Evolutionary conservation across 2,797 vertebrate genomes (phyloP).

Genomic region (Australoheros facetus): DNA sequence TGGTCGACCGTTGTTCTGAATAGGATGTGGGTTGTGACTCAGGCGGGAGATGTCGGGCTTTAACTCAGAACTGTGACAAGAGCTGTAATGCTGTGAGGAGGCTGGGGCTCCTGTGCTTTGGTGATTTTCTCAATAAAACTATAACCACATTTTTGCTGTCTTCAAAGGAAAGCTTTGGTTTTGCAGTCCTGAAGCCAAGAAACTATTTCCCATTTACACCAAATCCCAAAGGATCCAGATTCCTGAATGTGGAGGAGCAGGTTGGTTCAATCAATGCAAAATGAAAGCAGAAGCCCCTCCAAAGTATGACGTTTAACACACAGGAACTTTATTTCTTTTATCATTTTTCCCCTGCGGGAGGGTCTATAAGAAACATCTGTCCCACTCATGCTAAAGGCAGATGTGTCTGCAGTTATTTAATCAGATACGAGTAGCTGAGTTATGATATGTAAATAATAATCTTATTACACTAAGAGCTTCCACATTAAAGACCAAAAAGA

Average conservation of each 20-base stretch:
- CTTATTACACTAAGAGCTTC: background rate
- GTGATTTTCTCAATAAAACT: background rate
- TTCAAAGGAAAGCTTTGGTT: conserved; percentile 12
- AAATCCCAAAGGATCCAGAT: conserved; percentile 27
- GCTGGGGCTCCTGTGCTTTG: background rate
- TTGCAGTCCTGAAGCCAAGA: conserved; percentile 15
- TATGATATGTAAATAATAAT: conserved; percentile 11
- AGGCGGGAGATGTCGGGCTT: conserved; percentile 3
- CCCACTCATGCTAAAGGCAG: background rate
- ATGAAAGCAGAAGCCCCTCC: conserved; percentile 29
- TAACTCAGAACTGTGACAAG: background rate
- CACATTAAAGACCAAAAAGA: background rate
- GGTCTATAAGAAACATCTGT: background rate
- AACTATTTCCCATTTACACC: conserved; percentile 31
- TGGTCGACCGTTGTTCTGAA: background rate
- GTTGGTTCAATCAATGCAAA: conserved; percentile 29
- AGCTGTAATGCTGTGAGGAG: background rate
- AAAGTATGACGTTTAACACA: background rate
- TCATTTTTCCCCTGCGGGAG: background rate
- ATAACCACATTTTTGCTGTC: background rate
- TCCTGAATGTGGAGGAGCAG: conserved; percentile 34
- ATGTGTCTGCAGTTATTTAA: background rate
- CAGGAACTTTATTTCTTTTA: background rate
- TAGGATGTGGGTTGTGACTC: background rate
- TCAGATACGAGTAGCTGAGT: background rate